Base-by-base conservation (phyloP, 2,888 invertebrate species). In the Rambutsinella grinnellia region DNA sequence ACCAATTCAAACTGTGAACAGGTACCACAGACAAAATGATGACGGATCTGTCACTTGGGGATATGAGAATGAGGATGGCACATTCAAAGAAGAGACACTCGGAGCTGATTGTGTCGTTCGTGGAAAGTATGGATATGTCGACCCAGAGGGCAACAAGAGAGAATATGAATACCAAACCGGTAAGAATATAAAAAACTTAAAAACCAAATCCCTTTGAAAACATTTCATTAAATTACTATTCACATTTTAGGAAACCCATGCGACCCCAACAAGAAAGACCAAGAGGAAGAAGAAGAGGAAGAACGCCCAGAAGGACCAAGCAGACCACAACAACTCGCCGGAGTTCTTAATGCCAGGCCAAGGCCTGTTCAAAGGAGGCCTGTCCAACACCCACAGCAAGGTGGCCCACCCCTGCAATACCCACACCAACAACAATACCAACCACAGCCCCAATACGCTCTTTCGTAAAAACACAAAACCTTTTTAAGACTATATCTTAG, bases 1-100 rank as follows among this genome's bases (percentile, higher is more conserved):
- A 44, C 84, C 84, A 78, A 69, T 84, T 46, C 83, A 84, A 69
- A 84, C 84, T 21, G 56, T 84, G 13, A 81, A 84, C 60, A 76
- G 84, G 13, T 82, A 79, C 78, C 81, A 80, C 81, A 71, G 75
- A 19, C 76, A 76, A n/a, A 83, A 83, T 53, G 82, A 81, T 10
- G 83, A 83, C 54, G 83, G 83, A 2, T 79, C 79, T 13, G 80
- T 83, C 3, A 82, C 83, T 21, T 84, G 84, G 84, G 84, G 84
- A 17, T 83, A 84, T 26, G 79, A 80, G 54, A 84, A 84, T 62
- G 79, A 83, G 54, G 84, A 84, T 26, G 84, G 84, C 36, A 83
- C 83, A 10, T 84, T 84, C 76, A 84, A 84, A 58, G 83, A 84
- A 68, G 84, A 84, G 51, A 84, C 83, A 36, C 67, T 84, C 23